phyloP scores from a whole-genome alignment of 2,888 invertebrate species.

The Folsomia candida region DNA sequence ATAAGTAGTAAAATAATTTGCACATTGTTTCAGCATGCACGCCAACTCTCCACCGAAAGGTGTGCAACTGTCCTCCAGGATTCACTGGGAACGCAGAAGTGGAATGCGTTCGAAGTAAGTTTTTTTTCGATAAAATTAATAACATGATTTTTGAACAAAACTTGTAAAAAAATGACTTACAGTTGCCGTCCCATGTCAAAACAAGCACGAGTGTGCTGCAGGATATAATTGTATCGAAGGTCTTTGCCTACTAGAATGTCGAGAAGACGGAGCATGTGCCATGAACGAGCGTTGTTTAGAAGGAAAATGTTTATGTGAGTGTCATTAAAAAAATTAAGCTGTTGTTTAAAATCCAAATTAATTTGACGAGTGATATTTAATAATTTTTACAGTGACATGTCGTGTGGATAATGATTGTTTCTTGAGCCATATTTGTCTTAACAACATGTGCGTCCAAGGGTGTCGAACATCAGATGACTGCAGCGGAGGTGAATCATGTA shows the following conservation, averaged over 20 bases:
- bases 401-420: constrained; percentile 89
- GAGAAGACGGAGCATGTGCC: constrained; percentile 76
- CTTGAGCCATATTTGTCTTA: constrained; percentile 82
- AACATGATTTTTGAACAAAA: constrained; percentile 1
- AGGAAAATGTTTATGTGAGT: constrained; percentile 75
- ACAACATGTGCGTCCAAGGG: constrained; percentile 80
- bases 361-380: too few relatives aligned
- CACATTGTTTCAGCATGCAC: constrained; percentile 67
- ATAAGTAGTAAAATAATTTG: background rate
- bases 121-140: background rate
- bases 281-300: constrained; percentile 83
- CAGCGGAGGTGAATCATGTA: constrained; percentile 55
- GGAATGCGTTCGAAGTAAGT: constrained; percentile 80
- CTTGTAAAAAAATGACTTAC: constrained; percentile 51
- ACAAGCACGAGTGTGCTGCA: constrained; percentile 67
- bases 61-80: constrained; percentile 78
- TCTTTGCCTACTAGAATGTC: constrained; percentile 76
- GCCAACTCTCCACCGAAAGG: constrained; percentile 69
- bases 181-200: constrained; percentile 76
- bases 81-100: constrained; percentile 80
- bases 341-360: background rate
- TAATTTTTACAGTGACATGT: constrained; percentile 75
- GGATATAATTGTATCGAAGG: constrained; percentile 74
- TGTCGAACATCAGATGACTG: constrained; percentile 79
- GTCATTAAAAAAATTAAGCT: constrained; percentile 23